Evolutionary conservation across 2,113 vertebrate species (phyloP), one percentile per base, ranked within the genome.

Genomic region (Smithornis capensis): DNA sequence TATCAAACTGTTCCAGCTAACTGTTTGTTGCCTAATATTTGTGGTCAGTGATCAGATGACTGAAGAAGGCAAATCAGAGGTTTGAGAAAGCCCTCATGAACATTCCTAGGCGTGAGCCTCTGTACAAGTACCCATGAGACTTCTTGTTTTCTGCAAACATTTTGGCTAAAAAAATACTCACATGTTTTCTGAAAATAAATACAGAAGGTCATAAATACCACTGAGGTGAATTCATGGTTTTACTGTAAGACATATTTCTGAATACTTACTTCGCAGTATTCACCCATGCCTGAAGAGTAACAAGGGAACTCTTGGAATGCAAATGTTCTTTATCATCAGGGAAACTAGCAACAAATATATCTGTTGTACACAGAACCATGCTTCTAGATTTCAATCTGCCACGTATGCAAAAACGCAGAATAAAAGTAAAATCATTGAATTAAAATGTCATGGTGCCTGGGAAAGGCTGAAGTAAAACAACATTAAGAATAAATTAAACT

Each of bases 121-220:
- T 94, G 70, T 84, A 77, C 59, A 67, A 90, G 50, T 47, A 88
- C 84, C 90, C 95, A 44, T 68, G 92, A 93, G 93, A 95, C n/a
- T 75, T 90, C 59, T 95, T 96, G 92, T 95, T 97, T 96, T 96
- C 83, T 7, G 3, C 76, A 83, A 86, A 64, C 44, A 42, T 75
- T 92, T 93, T 96, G 92, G 85, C 95, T 90, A 86, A 90, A 92
- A 88, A 90, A 95, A 42, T 44, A 33, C 31, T 94, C 75, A 81
- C n/a, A 31, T 96, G 79, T 71, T 92, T 94, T 93, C 86, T 95
- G 94, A 96, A 96, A 96, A 93, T 94, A 96, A 93, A 95, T 94
- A 70, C n/a, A 65, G 90, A 92, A 93, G 71, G 92, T 96, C 95
- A 96, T 93, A 95, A 96, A 97, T 97, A 95, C 93, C 93, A 90